Evolutionary conservation across 2,797 vertebrate genomes (phyloP).

Genomic region (Capromys pilorides): DNA sequence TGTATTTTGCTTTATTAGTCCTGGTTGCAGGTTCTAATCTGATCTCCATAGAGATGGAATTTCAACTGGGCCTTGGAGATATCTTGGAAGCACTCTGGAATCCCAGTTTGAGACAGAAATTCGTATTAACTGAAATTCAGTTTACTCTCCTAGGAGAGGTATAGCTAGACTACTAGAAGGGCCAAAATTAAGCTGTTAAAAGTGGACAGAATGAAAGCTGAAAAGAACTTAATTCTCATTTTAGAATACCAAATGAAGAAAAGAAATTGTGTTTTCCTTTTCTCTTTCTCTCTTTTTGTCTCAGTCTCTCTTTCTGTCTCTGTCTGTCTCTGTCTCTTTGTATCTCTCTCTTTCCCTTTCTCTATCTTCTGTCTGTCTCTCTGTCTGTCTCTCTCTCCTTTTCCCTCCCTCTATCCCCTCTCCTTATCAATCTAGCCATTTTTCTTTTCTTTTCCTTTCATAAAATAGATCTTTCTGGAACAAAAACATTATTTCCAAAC

Average conservation of each 20-base stretch:
- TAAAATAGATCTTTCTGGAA: neutral
- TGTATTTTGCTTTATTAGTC: conserved; percentile 71
- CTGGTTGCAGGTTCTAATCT: conserved; percentile 41
- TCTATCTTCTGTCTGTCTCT: too few species aligned
- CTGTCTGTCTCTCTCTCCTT: too few species aligned
- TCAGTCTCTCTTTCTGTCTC: too few species aligned
- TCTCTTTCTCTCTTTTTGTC: too few species aligned
- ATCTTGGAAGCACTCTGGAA: conserved; percentile 6
- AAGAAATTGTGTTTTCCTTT: neutral
- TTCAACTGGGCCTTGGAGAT: conserved; percentile 57
- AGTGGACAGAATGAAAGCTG: neutral
- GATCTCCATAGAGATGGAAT: conserved; percentile 73
- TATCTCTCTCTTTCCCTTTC: too few species aligned
- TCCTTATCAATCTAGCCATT: neutral
- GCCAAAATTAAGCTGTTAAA: conserved; percentile 1
- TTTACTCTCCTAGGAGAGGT: neutral
- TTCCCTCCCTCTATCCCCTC: too few species aligned
- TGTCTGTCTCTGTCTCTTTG: accelerated
- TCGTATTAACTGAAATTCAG: conserved; percentile 43
- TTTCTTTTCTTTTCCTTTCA: neutral
- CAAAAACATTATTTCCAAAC: neutral
- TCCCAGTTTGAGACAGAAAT: conserved; percentile 30
- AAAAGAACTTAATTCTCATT: conserved; percentile 14
- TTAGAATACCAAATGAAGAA: conserved; percentile 1
- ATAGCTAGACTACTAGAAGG: neutral